Percentiles rank a stretch among this genome's conserved stretches.
Conservation (phyloP, 2,888 invertebrate genomes). For the Cryptocephalus primarius region DNA sequence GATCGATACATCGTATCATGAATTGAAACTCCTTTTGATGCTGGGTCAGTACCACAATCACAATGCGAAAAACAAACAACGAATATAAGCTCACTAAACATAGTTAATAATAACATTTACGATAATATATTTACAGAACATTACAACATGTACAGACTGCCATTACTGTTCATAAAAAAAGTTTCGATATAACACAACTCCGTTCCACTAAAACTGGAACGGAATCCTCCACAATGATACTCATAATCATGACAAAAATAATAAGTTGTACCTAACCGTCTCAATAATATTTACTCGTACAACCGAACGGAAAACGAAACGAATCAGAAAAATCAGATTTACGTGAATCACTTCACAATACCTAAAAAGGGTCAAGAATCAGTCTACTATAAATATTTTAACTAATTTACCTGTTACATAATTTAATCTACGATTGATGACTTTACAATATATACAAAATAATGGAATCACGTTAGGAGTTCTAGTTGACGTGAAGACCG, state of each 20-base stretch:
- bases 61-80: conserved; percentile 1
- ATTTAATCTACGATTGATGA: conserved; percentile 11
- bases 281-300: conserved; percentile 3
- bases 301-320: background rate
- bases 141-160: conserved; percentile 38
- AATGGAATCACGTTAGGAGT: conserved; percentile 29
- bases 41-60: background rate
- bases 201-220: conserved; percentile 41
- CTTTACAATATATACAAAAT: conserved; percentile 42
- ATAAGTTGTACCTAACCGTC: conserved; percentile 17
- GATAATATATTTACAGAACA: conserved; percentile 28
- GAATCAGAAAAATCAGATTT: conserved; percentile 29
- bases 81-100: conserved; percentile 17
- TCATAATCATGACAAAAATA: conserved; percentile 17
- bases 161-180: conserved; percentile 29
- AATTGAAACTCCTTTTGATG: no score
- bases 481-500: conserved; percentile 4
- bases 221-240: conserved; percentile 4
- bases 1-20: no score
- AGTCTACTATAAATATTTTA: conserved; percentile 35
- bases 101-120: conserved; percentile 12
- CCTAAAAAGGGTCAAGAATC: conserved; percentile 29
- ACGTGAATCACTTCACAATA: conserved; percentile 38
- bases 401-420: background rate
- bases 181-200: conserved; percentile 28